Percentiles rank a stretch among this genome's conserved stretches.
Conservation (phyloP, 37 sponge, comb jelly and placozoan genomes). For the Chondrosia reniformis region DNA sequence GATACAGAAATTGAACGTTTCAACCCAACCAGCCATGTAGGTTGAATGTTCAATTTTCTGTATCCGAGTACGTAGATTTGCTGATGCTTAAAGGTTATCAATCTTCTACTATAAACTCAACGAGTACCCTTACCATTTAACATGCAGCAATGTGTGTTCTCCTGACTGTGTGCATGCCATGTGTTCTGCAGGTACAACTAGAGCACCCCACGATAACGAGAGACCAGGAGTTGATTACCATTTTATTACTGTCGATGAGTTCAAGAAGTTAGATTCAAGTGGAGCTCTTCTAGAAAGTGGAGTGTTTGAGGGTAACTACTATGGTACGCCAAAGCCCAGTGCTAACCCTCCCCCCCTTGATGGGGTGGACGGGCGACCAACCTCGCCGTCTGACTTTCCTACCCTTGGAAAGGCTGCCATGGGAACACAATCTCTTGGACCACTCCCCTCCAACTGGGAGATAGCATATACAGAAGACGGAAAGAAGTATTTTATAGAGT, state of each 20-base stretch:
- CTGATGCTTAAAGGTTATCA: too few relatives aligned
- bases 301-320: slow-evolving; percentile 74
- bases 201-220: slow-evolving; percentile 78
- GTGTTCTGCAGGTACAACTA: slow-evolving; percentile 80
- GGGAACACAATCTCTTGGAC: too few relatives aligned
- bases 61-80: too few relatives aligned
- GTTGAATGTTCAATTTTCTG: too few relatives aligned
- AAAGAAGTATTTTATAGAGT: slow-evolving; percentile 98
- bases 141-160: too few relatives aligned
- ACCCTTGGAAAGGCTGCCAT: neutral
- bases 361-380: neutral
- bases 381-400: slow-evolving; percentile 5
- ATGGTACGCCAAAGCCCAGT: slow-evolving; percentile 94
- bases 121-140: too few relatives aligned
- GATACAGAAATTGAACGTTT: too few relatives aligned
- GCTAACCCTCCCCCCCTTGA: slow-evolving; percentile 49
- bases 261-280: slow-evolving; percentile 71
- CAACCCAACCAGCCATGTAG: too few relatives aligned
- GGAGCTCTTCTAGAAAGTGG: slow-evolving; percentile 91
- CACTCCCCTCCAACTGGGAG: slow-evolving; percentile 95
- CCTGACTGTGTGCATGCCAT: too few relatives aligned
- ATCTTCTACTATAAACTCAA: too few relatives aligned
- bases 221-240: slow-evolving; percentile 86
- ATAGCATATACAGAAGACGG: slow-evolving; percentile 91
- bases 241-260: slow-evolving; percentile 86